Evolutionary conservation across 2,888 invertebrate genomes (phyloP).

Genomic region (Galerucella nymphaeae): DNA sequence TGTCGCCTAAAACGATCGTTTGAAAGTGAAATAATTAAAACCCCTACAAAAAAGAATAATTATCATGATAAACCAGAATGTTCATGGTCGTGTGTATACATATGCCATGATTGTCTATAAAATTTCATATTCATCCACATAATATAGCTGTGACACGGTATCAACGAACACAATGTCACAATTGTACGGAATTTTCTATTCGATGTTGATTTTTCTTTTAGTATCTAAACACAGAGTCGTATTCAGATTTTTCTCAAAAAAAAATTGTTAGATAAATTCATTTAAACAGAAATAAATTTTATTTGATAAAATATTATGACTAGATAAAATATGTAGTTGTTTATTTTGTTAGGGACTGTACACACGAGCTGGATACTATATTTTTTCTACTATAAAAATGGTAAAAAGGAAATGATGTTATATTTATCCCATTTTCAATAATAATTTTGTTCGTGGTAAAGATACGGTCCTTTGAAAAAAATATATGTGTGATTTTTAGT

Average conservation of each 20-base stretch:
- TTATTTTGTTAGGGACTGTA: no score
- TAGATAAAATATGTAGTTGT: no score
- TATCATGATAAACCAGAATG: slow-evolving; percentile 7
- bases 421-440: background rate
- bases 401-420: no score
- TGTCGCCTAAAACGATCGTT: background rate
- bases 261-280: background rate
- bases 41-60: slow-evolving; percentile 5
- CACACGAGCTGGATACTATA: no score
- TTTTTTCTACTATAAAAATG: no score
- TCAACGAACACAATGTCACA: slow-evolving; percentile 13
- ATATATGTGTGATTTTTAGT: background rate
- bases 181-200: slow-evolving; percentile 27
- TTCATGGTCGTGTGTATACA: slow-evolving; percentile 13
- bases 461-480: background rate
- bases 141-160: slow-evolving; percentile 3
- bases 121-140: slow-evolving; percentile 10
- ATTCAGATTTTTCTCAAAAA: background rate
- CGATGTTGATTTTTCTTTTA: slow-evolving; percentile 29
- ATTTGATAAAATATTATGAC: no score
- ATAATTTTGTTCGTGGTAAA: background rate
- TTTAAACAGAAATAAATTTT: no score
- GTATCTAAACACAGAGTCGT: background rate
- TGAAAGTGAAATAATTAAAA: background rate
- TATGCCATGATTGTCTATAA: slow-evolving; percentile 13